Percentiles rank a stretch among this genome's conserved stretches.
Evolutionary conservation across 2,113 vertebrate genomes (phyloP).

Genomic region (Tenrec ecaudatus): DNA sequence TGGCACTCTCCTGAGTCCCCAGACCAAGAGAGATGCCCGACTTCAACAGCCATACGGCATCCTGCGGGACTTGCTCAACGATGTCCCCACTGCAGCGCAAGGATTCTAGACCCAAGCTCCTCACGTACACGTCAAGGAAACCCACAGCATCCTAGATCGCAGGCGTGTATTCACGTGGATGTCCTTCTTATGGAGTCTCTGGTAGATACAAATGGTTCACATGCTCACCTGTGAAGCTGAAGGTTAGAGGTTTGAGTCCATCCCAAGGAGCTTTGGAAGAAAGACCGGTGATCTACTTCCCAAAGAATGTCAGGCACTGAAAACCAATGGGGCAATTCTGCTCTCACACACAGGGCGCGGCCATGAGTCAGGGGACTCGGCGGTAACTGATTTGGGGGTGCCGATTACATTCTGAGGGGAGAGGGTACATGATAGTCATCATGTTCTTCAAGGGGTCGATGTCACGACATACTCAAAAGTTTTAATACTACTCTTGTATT

Average conservation of each 20-base stretch:
- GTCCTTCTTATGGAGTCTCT: neutral
- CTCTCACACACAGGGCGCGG: neutral
- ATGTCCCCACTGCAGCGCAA: neutral
- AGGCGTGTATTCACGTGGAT: neutral
- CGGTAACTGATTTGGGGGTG: neutral
- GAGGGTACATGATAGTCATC: neutral
- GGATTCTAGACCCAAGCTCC: neutral
- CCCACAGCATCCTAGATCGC: neutral
- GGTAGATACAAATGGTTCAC: neutral
- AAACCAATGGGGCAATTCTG: neutral
- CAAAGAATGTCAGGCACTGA: neutral
- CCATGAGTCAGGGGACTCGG: neutral
- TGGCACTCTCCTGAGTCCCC: slow-evolving; percentile 33
- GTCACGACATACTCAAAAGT: neutral
- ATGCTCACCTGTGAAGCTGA: neutral
- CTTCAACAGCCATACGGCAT: neutral
- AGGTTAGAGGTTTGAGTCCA: neutral
- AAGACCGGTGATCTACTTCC: neutral
- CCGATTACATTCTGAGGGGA: neutral
- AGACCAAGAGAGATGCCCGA: neutral
- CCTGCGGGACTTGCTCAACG: neutral
- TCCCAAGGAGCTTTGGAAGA: neutral
- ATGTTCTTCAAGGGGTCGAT: neutral
- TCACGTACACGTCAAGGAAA: neutral
- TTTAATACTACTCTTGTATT: neutral